Base-by-base conservation (phyloP, 2,113 vertebrate species). In the Cephalopterus ornatus region DNA sequence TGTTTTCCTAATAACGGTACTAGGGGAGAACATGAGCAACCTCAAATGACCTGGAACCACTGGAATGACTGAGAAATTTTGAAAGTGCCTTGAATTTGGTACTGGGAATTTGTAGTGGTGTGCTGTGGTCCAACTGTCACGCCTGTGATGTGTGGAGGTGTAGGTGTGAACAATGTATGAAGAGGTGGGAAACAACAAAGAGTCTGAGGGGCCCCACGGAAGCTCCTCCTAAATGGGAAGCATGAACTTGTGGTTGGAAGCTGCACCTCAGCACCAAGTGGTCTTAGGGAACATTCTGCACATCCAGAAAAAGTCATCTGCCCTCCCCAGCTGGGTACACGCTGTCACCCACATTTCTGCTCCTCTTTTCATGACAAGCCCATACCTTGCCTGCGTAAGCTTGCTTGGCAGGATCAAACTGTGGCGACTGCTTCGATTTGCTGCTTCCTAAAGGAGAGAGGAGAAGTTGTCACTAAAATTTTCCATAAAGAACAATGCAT, bases 351-450 rank as follows among this genome's bases (percentile, higher is more conserved):
- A 56, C 52, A 39, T 8, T 52, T 68, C 77, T 79, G 24, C 24
- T 44, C 52, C 72, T 75, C 42, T 28, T 67, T 39, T 35, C 66
- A 63, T 2, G 22, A 44, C 27, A 39, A 44, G 19, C 5, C 47
- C 93, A 12, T 97, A 98, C 98, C 98, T 98, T 98, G 88, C 96
- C 89, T 10, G 97, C 21, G 1, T 89, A 49, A 18, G 80, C 74
- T 96, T 98, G 98, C 47, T 97, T 98, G 93, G 98, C 98, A 30
- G 99, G 99, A 97, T 99, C 99, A 91, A 99, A 99, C 11, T 99
- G 99, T 17, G 97, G 80, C 0, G 97, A 96, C 50, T 98, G 98
- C 67, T 98, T 99, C 12, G 98, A 41, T 95, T 98, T 99, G 71
- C 97, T 97, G 92, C 96, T 97, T 94, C 97, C 98, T 98, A 85